phyloP scores from a whole-genome alignment of 2,797 vertebrate species.

The Martes flavigula region DNA sequence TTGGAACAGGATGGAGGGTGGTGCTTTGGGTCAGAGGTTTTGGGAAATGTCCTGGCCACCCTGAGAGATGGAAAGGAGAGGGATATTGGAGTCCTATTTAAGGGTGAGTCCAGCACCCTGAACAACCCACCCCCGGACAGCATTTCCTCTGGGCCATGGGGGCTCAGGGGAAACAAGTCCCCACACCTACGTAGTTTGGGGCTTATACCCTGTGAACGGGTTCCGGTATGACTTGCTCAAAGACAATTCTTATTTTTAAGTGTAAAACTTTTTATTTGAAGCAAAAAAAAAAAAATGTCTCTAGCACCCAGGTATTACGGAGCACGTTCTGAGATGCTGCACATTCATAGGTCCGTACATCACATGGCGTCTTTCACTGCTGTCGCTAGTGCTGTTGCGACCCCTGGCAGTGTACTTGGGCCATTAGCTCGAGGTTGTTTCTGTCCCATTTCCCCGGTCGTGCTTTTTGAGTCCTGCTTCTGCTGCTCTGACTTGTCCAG shows the following conservation, averaged over 20 bases:
- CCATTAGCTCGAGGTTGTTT: background rate
- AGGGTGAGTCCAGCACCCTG: no score
- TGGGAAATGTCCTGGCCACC: background rate
- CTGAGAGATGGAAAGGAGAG: no score
- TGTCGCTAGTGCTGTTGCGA: no score
- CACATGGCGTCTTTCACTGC: rapidly evolving
- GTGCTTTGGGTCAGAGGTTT: background rate
- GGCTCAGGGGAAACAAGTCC: background rate
- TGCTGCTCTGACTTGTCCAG: rapidly evolving
- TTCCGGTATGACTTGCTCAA: background rate
- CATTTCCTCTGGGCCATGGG: background rate
- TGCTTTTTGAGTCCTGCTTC: background rate
- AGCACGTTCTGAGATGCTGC: background rate
- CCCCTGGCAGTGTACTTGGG: background rate
- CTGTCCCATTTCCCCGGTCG: rapidly evolving
- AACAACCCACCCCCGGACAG: background rate
- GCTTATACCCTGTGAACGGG: rapidly evolving
- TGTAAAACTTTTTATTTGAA: background rate
- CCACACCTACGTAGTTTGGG: rapidly evolving
- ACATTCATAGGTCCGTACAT: rapidly evolving
- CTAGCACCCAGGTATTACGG: rapidly evolving
- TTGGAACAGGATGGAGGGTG: background rate
- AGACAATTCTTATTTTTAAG: background rate
- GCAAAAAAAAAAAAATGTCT: background rate
- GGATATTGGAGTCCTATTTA: background rate